Conservation (phyloP, 2,113 vertebrate species). For the Neomonachus schauinslandi region DNA sequence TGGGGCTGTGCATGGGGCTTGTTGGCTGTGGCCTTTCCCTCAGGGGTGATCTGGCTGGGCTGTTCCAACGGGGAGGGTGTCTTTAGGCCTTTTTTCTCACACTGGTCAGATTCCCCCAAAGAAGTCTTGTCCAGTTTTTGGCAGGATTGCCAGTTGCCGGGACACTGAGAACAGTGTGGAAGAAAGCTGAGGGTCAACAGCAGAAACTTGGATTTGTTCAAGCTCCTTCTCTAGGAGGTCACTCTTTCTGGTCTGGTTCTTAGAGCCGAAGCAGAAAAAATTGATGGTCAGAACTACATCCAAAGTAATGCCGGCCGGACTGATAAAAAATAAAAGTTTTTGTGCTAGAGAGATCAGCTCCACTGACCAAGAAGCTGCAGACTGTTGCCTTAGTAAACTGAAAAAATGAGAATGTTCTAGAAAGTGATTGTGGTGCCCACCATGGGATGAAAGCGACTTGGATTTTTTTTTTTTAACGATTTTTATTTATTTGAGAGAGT, state of each 20-base stretch:
- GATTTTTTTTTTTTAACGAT: not conserved
- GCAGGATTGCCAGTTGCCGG: not conserved
- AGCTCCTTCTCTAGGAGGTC: not conserved
- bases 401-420: not conserved
- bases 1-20: not conserved
- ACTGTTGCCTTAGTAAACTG: not conserved
- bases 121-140: not conserved
- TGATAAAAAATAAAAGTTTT: not conserved
- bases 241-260: not conserved
- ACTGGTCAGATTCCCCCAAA: not conserved
- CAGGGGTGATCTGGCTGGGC: not conserved
- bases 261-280: not conserved
- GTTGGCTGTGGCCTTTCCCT: not conserved
- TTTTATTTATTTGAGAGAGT: not conserved
- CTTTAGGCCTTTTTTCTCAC: not conserved
- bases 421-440: not conserved
- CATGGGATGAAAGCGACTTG: not conserved
- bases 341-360: not conserved
- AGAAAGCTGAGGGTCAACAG: not conserved
- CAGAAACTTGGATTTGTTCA: not conserved
- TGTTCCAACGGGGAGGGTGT: not conserved
- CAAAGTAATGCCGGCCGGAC: not conserved
- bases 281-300: not conserved
- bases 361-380: not conserved
- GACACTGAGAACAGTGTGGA: not conserved